Percentiles rank a stretch among this genome's conserved stretches.
Conservation (phyloP, 2,797 vertebrate genomes). For the Arrhamphus sclerolepis region DNA sequence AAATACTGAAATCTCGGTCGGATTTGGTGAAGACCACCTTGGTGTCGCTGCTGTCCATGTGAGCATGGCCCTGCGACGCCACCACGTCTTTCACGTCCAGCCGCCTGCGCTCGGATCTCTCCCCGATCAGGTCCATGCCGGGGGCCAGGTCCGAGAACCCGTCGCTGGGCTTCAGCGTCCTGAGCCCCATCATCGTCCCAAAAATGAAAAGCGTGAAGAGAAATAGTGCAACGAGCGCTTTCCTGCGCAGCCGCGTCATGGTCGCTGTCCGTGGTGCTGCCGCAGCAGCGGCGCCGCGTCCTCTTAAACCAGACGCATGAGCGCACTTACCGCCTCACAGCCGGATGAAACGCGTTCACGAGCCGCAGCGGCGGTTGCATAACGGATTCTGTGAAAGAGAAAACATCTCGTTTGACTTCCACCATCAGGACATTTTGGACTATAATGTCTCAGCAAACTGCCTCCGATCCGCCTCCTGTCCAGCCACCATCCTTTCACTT, state of each 20-base stretch:
- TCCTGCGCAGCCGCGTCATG: slow-evolving; percentile 88
- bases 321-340: too few relatives aligned
- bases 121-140: slow-evolving; percentile 80
- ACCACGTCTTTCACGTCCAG: slow-evolving; percentile 65
- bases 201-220: slow-evolving; percentile 91
- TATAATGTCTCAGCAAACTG: not conserved
- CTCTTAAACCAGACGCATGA: too few relatives aligned
- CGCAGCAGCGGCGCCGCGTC: not conserved
- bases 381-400: too few relatives aligned
- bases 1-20: slow-evolving; percentile 82
- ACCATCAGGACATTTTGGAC: slow-evolving; percentile 5
- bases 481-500: not conserved
- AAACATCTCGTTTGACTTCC: slow-evolving; percentile 10
- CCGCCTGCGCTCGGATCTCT: slow-evolving; percentile 71
- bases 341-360: too few relatives aligned
- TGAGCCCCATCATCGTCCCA: slow-evolving; percentile 90
- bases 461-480: slow-evolving; percentile 2
- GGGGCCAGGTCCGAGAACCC: slow-evolving; percentile 87
- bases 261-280: slow-evolving; percentile 73
- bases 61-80: slow-evolving; percentile 73
- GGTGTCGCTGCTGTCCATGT: slow-evolving; percentile 67
- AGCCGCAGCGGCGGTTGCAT: too few relatives aligned
- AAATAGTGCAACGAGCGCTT: slow-evolving; percentile 87
- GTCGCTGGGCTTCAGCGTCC: slow-evolving; percentile 87
- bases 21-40: slow-evolving; percentile 79